Conservation (phyloP, 2,113 vertebrate species). For the Hydropotes inermis region DNA sequence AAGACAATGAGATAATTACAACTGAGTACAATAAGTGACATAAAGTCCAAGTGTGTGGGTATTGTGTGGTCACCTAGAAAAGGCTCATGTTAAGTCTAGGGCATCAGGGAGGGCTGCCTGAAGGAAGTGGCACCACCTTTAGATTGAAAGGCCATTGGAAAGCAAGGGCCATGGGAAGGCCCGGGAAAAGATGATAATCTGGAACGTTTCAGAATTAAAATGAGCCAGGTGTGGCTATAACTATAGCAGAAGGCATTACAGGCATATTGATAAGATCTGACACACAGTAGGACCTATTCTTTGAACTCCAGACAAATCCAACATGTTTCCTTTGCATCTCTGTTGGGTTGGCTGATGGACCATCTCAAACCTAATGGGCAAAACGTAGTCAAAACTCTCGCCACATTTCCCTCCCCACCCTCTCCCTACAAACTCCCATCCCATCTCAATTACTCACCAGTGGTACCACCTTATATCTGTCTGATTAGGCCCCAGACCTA, state of each 20-base stretch:
- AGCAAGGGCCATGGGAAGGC: rapidly evolving
- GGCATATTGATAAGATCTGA: rapidly evolving
- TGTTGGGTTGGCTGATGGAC: rapidly evolving
- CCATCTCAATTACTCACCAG: neutral
- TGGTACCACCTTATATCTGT: too few relatives aligned
- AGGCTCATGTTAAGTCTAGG: rapidly evolving
- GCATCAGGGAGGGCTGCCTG: neutral
- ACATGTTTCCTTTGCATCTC: rapidly evolving
- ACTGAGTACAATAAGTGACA: too few relatives aligned
- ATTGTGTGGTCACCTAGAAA: neutral
- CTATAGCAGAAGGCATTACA: rapidly evolving
- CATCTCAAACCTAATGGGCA: too few relatives aligned
- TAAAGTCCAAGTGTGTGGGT: neutral
- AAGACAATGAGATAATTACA: neutral
- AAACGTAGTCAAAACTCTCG: rapidly evolving
- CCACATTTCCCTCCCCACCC: rapidly evolving
- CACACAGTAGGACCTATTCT: neutral
- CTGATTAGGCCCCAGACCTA: neutral
- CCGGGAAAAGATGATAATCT: neutral
- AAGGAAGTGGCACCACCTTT: rapidly evolving
- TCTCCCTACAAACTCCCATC: neutral
- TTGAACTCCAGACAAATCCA: neutral
- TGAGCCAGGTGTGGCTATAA: too few relatives aligned
- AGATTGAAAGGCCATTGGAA: neutral
- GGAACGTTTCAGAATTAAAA: rapidly evolving